These are phyloP conservation scores for Platichthys flesus DNA, from an alignment of 2,113 vertebrate species.

Conservation along the genomic window DNA sequence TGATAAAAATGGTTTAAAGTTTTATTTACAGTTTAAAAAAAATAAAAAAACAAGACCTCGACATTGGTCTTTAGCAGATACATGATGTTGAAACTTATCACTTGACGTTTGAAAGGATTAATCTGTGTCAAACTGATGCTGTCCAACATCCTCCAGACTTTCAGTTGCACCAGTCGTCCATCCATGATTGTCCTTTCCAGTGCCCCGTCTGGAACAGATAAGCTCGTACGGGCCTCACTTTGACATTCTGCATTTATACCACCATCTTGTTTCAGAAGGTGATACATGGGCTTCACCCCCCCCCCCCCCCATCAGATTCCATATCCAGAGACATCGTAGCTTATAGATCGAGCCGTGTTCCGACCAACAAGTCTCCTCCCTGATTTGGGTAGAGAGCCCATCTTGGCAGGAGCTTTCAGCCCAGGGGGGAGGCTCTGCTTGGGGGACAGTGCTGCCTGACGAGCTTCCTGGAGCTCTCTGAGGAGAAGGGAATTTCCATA, in stretches of 20 bases:
- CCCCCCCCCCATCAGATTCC: constrained; percentile 27
- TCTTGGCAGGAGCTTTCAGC: constrained; percentile 42
- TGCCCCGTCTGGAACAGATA: not conserved
- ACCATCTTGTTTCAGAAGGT: not conserved
- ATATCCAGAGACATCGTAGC: constrained; percentile 78
- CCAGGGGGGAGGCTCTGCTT: constrained; percentile 56
- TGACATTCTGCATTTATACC: fast-evolving
- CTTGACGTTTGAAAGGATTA: not conserved
- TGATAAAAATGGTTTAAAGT: constrained; percentile 65
- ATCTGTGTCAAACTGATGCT: not conserved
- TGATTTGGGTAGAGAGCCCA: constrained; percentile 58
- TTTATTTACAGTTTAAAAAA: constrained; percentile 80
- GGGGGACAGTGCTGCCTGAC: constrained; percentile 81
- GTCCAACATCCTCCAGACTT: not conserved
- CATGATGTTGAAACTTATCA: not conserved
- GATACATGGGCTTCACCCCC: no score
- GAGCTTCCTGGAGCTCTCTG: constrained; percentile 91
- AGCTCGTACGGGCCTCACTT: not conserved
- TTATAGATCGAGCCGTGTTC: constrained; percentile 85
- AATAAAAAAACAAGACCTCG: constrained; percentile 5
- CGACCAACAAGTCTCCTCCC: constrained; percentile 85
- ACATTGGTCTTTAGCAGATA: constrained; percentile 13
- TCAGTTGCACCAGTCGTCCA: not conserved
- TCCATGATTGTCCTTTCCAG: not conserved
- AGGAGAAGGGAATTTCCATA: not conserved